These are phyloP conservation scores for Caenorhabditis becei DNA, from an alignment of 2,888 invertebrate species.

Conservation along the genomic window DNA sequence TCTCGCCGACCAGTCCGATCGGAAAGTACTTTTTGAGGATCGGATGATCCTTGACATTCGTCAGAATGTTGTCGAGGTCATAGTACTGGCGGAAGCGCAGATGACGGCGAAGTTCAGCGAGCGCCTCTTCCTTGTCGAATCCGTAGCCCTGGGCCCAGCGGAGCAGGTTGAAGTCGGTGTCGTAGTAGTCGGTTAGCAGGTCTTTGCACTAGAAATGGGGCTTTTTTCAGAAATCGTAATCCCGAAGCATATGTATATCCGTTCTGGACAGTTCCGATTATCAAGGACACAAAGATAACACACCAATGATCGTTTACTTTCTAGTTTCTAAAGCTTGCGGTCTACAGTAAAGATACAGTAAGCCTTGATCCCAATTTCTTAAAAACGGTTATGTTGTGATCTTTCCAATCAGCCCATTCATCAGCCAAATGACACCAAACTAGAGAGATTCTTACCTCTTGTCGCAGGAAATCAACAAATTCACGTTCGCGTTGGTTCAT, in stretches of 20 bases:
- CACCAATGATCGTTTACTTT: constrained; percentile 1
- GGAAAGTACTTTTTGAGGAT: constrained; percentile 75
- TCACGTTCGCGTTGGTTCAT: constrained; percentile 62
- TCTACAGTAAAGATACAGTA: too few relatives aligned
- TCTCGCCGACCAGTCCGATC: constrained; percentile 73
- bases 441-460: constrained; percentile 43
- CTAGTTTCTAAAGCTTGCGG: too few relatives aligned
- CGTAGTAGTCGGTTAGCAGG: constrained; percentile 70
- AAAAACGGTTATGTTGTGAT: too few relatives aligned
- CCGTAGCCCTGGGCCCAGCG: constrained; percentile 74
- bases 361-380: too few relatives aligned
- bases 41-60: constrained; percentile 65
- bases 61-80: constrained; percentile 68
- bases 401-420: too few relatives aligned
- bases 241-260: too few relatives aligned
- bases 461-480: constrained; percentile 57
- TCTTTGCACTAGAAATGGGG: constrained; percentile 62
- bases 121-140: constrained; percentile 69
- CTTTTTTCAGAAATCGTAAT: not conserved
- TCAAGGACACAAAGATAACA: constrained; percentile 1
- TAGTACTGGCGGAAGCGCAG: constrained; percentile 71
- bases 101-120: constrained; percentile 68
- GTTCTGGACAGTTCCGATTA: too few relatives aligned
- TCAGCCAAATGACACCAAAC: too few relatives aligned
- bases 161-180: constrained; percentile 74